Conservation (phyloP, 2,113 vertebrate genomes). For the Potamarius usumacintae region DNA sequence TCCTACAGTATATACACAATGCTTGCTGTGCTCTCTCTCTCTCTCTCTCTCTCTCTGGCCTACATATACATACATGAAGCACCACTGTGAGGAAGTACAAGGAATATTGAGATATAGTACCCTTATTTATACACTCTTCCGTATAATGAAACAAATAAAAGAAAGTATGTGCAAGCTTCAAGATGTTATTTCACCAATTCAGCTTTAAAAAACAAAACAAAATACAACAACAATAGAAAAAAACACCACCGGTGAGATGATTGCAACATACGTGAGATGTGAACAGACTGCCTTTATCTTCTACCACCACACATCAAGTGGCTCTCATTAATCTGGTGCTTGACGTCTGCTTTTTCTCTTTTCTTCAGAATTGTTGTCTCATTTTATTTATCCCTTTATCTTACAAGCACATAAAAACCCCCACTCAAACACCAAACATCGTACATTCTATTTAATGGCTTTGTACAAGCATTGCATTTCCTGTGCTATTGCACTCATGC, state of each 20-base stretch:
- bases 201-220: neutral
- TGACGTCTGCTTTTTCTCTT: neutral
- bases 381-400: neutral
- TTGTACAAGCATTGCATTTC: neutral
- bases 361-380: neutral
- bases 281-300: conserved; percentile 33
- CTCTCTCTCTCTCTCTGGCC: neutral
- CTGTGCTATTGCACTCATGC: neutral
- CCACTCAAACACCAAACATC: too few species aligned
- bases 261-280: conserved; percentile 15
- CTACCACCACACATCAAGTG: conserved; percentile 17
- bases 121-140: neutral
- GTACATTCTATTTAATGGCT: neutral
- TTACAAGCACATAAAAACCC: neutral
- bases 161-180: neutral
- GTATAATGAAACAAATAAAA: neutral
- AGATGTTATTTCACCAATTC: neutral
- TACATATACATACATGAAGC: conserved; percentile 15
- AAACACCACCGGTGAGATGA: neutral
- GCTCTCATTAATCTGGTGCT: neutral
- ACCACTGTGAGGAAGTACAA: neutral
- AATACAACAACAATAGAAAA: neutral
- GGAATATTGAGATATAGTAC: neutral
- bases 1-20: neutral
- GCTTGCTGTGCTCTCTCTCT: neutral